A percentile compares a stretch with the other conserved stretches of the same genome.
Conservation (phyloP, 1,140 invertebrate species). For the Drosophila sp. region DNA sequence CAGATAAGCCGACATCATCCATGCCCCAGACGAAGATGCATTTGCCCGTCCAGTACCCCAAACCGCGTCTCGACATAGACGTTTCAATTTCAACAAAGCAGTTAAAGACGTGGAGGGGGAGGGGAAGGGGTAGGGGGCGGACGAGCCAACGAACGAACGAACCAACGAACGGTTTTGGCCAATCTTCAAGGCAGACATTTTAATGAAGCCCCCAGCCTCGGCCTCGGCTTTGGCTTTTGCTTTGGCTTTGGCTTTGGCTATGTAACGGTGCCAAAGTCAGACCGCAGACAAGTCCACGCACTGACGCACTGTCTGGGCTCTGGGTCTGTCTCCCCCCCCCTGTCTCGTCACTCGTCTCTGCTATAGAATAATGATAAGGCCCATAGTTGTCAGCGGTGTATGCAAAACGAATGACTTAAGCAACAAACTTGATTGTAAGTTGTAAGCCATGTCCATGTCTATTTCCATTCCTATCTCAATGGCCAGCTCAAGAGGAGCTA, state of each 20-base stretch:
- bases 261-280: conserved; percentile 67
- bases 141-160: too few relatives aligned
- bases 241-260: conserved; percentile 10
- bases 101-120: not conserved
- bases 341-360: not conserved
- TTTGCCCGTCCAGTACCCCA: conserved; percentile 36
- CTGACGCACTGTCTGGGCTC: conserved; percentile 25
- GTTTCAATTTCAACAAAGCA: conserved; percentile 72
- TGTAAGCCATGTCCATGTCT: conserved; percentile 42
- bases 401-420: conserved; percentile 71
- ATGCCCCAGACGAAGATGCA: conserved; percentile 66
- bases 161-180: conserved; percentile 43
- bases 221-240: conserved; percentile 21
- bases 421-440: conserved; percentile 58
- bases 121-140: conserved; percentile 16
- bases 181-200: conserved; percentile 71
- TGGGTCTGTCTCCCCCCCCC: not conserved
- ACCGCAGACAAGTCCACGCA: conserved; percentile 49
- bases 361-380: conserved; percentile 38
- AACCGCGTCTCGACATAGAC: conserved; percentile 58
- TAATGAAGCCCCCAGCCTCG: conserved; percentile 69
- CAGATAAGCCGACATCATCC: conserved; percentile 60
- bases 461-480: conserved; percentile 35
- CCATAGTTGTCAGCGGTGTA: conserved; percentile 38
- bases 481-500: conserved; percentile 2